Evolutionary conservation across 2,797 vertebrate genomes (phyloP), one percentile per base, ranked within the genome.

Genomic region (Halcyon chelicuti): DNA sequence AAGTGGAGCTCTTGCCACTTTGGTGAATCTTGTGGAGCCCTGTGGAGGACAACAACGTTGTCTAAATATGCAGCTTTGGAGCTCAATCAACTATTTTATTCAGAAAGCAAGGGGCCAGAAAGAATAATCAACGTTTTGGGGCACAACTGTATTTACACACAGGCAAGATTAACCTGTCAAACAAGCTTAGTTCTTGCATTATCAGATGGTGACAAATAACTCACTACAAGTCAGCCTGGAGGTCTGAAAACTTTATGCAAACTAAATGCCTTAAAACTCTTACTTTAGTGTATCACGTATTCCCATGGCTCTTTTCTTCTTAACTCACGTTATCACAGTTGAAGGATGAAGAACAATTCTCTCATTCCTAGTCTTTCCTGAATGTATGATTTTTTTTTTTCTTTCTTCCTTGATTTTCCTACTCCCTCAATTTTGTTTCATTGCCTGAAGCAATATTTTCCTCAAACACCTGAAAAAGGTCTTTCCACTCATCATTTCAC

Each of bases 141-240:
- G 12, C 33, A 92, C 11, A 52, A 65, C 49, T 1, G 0, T 49
- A 70, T 74, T 88, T 83, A 39, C 57, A 74, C 11, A 15, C 0
- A 0, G 39, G 62, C 35, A 93, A 86, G 46, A 70, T 73, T 47
- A 86, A 88, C 80, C 67, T 75, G 58, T 14, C 28, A 75, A 86
- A 74, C 46, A 72, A 66, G 42, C 42, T 90, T 68, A 47, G 47
- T 62, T 88, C 52, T 89, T 86, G 47, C 52, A 60, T 58, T 77
- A 81, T 40, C 55, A 90, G 76, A 74, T 39, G 21, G 92, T 39
- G 80, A 93, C 35, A 92, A 86, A 51, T 46, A 90, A 73, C 13
- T 76, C 26, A 19, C 21, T 52, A 22, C 40, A 79, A 51, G 68
- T 44, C 77, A 77, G 46, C 37, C 19, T 22, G 17, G 49, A 88